These are phyloP conservation scores for Seriola aureovittata DNA, from an alignment of 2,113 vertebrate species.

Conservation along the genomic window DNA sequence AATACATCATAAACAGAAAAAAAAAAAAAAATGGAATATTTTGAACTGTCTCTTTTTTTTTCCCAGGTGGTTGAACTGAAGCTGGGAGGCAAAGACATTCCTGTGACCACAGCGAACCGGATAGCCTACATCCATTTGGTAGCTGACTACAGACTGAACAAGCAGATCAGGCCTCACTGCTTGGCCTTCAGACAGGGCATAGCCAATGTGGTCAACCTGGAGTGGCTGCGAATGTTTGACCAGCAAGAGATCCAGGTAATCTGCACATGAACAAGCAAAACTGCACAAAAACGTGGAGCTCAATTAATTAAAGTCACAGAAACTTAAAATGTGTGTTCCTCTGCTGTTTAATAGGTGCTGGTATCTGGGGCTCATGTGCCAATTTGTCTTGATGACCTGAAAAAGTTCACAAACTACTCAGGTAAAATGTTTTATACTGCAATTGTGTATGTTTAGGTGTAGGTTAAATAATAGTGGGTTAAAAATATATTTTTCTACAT, in stretches of 20 bases:
- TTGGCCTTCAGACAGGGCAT: constrained; percentile 97
- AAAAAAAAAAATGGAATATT: background rate
- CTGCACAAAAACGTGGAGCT: background rate
- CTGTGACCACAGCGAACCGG: constrained; percentile 95
- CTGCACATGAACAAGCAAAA: background rate
- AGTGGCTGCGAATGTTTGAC: constrained; percentile 99
- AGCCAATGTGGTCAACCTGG: constrained; percentile 96
- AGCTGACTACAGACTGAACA: constrained; percentile 95
- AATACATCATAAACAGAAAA: background rate
- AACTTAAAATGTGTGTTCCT: background rate
- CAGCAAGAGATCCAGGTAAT: constrained; percentile 98
- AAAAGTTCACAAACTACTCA: constrained; percentile 98
- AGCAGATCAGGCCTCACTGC: constrained; percentile 96
- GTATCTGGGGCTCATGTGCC: constrained; percentile 98
- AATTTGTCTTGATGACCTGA: constrained; percentile 96
- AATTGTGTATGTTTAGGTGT: too few species aligned
- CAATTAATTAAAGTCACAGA: background rate
- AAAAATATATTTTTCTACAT: background rate
- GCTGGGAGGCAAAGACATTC: constrained; percentile 93
- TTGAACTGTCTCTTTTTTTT: constrained; percentile 22
- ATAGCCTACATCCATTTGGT: constrained; percentile 97
- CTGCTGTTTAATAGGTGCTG: constrained; percentile 86
- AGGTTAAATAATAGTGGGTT: background rate
- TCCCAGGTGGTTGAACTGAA: constrained; percentile 95
- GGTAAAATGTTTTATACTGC: constrained; percentile 77